phyloP scores from a whole-genome alignment of 1,140 invertebrate species.

The Octopus bimaculoides region DNA sequence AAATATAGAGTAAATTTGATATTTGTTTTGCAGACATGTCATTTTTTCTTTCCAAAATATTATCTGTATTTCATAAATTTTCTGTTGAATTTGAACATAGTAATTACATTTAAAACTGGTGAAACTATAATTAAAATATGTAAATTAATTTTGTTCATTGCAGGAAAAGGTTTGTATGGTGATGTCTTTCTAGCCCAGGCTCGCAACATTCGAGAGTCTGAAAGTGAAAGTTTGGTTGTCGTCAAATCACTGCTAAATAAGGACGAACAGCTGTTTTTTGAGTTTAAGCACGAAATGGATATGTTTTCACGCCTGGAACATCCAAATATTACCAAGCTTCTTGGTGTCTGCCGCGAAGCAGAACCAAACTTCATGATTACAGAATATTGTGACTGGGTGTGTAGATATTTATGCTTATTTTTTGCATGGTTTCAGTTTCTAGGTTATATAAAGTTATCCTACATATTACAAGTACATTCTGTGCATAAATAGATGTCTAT shows the following conservation, averaged over 20 bases:
- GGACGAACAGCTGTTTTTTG: constrained; percentile 73
- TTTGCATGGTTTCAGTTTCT: background rate
- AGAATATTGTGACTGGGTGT: constrained; percentile 89
- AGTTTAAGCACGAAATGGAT: constrained; percentile 85
- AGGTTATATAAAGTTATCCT: too few species aligned
- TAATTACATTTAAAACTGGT: too few species aligned
- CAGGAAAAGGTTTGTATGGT: constrained; percentile 84
- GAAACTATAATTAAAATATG: too few species aligned
- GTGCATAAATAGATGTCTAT: background rate
- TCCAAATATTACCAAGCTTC: constrained; percentile 73
- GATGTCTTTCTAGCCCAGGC: constrained; percentile 80
- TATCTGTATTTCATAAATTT: too few species aligned
- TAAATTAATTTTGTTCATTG: too few species aligned
- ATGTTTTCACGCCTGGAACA: constrained; percentile 78
- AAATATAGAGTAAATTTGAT: too few species aligned
- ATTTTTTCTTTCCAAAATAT: too few species aligned
- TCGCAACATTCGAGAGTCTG: constrained; percentile 51
- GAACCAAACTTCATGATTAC: constrained; percentile 87
- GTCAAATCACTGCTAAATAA: constrained; percentile 74
- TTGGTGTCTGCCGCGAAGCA: constrained; percentile 78
- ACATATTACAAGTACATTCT: too few species aligned
- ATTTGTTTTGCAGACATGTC: too few species aligned
- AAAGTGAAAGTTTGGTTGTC: constrained; percentile 64
- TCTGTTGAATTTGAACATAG: too few species aligned
- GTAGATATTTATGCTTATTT: constrained; percentile 27